Conservation (phyloP, 2,797 vertebrate genomes). For the Danio albolineatus region DNA sequence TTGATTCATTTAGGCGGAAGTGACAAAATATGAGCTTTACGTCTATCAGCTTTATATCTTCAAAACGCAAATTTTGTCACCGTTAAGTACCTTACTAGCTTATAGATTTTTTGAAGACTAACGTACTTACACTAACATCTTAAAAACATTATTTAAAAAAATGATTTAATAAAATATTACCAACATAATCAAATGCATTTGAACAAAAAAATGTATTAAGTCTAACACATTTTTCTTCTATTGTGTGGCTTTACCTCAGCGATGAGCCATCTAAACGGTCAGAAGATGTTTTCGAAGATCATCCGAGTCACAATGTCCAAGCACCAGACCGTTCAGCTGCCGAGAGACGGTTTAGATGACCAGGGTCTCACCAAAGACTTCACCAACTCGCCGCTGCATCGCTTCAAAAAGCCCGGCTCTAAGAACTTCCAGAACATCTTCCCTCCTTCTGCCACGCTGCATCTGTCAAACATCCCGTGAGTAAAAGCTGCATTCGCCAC, state of each 20-base stretch:
- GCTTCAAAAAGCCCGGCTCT: constrained; percentile 97
- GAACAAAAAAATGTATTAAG: no score
- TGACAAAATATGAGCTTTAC: no score
- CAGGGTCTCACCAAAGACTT: constrained; percentile 98
- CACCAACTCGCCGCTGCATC: constrained; percentile 95
- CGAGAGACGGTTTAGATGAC: constrained; percentile 94
- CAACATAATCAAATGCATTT: no score
- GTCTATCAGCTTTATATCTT: no score
- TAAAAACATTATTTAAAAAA: no score
- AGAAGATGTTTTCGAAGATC: constrained; percentile 98
- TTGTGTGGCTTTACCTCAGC: constrained; percentile 72
- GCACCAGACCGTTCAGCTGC: constrained; percentile 95
- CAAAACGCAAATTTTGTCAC: no score
- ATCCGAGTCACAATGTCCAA: constrained; percentile 96
- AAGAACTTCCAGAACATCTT: constrained; percentile 99
- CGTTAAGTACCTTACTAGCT: no score
- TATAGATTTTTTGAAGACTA: no score
- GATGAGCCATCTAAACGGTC: constrained; percentile 97
- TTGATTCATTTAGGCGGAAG: no score
- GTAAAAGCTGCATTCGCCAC: constrained; percentile 65
- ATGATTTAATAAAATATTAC: no score
- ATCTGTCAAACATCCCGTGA: constrained; percentile 97
- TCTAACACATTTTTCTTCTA: not conserved
- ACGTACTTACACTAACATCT: no score
- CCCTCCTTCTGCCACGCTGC: constrained; percentile 94